Percentiles rank a stretch among this genome's conserved stretches.
phyloP scores from a whole-genome alignment of 1,140 invertebrate genomes.

The Bombus impatiens region DNA sequence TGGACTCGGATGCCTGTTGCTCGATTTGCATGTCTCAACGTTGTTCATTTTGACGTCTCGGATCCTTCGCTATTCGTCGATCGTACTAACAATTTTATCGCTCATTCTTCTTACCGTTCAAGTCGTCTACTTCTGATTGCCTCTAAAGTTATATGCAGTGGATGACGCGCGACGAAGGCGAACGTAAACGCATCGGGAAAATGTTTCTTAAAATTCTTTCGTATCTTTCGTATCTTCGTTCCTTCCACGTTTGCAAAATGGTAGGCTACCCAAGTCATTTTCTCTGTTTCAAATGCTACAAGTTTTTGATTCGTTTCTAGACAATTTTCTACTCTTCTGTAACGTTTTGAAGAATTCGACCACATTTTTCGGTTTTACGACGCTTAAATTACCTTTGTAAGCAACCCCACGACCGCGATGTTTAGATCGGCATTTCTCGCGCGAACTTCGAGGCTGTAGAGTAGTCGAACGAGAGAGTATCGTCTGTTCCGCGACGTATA shows the following conservation, averaged over 20 bases:
- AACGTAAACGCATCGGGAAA: not conserved
- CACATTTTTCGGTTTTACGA: constrained; percentile 16
- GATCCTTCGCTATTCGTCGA: not conserved
- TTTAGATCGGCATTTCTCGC: not conserved
- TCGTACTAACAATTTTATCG: not conserved
- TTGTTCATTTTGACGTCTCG: not conserved
- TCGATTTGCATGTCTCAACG: constrained; percentile 14
- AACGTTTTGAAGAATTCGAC: not conserved
- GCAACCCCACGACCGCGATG: not conserved
- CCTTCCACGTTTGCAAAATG: not conserved
- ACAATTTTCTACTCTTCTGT: not conserved
- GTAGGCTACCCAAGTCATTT: not conserved
- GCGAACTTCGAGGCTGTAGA: not conserved
- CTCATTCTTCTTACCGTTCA: no score
- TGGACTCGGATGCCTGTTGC: no score
- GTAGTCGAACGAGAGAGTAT: not conserved
- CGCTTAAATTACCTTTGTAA: not conserved
- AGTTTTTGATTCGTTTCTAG: not conserved
- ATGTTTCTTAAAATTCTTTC: not conserved
- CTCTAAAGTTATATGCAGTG: not conserved
- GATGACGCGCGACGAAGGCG: not conserved
- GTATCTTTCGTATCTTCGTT: not conserved
- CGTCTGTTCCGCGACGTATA: not conserved
- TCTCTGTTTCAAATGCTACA: not conserved
- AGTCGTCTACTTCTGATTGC: not conserved